Conservation (phyloP, 2,797 vertebrate genomes). For the Threskiornis aethiopicus region DNA sequence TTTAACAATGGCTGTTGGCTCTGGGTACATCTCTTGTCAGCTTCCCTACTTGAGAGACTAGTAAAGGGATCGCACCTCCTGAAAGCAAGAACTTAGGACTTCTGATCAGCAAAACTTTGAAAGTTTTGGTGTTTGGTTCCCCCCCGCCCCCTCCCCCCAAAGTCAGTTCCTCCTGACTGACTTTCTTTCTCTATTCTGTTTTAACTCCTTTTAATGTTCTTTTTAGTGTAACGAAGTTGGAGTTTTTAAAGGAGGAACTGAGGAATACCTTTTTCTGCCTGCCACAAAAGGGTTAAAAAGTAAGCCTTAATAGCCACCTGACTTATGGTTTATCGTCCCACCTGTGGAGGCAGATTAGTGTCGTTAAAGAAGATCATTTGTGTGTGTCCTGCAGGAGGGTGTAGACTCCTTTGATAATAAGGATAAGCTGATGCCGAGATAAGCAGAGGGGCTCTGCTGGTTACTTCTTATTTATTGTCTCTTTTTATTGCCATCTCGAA, state of each 20-base stretch:
- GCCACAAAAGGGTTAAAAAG: constrained; percentile 55
- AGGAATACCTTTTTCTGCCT: background rate
- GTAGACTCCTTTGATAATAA: constrained; percentile 79
- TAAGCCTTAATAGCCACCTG: constrained; percentile 52
- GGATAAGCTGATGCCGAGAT: constrained; percentile 82
- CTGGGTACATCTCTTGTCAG: background rate
- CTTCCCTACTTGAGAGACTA: background rate
- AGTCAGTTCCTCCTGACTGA: background rate
- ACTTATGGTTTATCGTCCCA: constrained; percentile 56
- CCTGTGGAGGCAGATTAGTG: constrained; percentile 73
- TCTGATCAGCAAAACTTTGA: background rate
- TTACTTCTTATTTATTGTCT: constrained; percentile 82
- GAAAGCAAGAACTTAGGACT: background rate
- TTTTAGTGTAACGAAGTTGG: background rate
- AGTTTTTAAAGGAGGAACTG: background rate
- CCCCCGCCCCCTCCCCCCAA: rapidly evolving
- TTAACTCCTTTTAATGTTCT: background rate
- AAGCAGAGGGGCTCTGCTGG: constrained; percentile 72
- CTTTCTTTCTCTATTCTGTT: background rate
- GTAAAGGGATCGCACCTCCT: background rate
- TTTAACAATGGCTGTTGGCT: background rate
- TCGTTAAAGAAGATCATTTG: constrained; percentile 68
- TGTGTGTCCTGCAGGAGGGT: constrained; percentile 66
- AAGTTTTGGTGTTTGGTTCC: background rate
- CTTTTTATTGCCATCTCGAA: constrained; percentile 79